These are phyloP conservation scores for Ectropis crepuscularia DNA, from an alignment of 2,888 invertebrate species.

Conservation along the genomic window DNA sequence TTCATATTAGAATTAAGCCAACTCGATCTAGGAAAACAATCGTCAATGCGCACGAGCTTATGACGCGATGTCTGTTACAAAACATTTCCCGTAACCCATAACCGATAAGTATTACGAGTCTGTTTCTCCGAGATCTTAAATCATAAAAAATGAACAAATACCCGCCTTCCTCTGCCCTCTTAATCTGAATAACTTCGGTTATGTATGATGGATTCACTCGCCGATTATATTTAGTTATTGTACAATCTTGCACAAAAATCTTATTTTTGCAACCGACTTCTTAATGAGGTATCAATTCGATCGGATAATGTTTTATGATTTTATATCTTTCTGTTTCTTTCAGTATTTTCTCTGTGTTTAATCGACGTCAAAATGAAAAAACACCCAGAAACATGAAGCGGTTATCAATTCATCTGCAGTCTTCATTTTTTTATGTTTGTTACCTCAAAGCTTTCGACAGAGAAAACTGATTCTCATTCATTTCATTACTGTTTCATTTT, in stretches of 20 bases:
- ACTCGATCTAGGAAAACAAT: not conserved
- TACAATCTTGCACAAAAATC: constrained; percentile 29
- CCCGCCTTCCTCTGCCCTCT: constrained; percentile 66
- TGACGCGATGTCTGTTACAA: constrained; percentile 15
- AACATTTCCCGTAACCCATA: constrained; percentile 29
- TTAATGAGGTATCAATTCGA: too few relatives aligned
- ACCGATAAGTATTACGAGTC: constrained; percentile 24
- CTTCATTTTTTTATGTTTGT: too few relatives aligned
- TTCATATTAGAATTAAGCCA: not conserved
- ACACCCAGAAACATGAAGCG: too few relatives aligned
- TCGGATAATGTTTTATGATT: too few relatives aligned
- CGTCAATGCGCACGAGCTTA: not conserved
- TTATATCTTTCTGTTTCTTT: too few relatives aligned
- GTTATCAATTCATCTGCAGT: too few relatives aligned
- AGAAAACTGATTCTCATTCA: too few relatives aligned
- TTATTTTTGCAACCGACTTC: not conserved
- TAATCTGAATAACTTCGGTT: constrained; percentile 61
- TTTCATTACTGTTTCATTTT: too few relatives aligned
- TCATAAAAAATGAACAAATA: constrained; percentile 54
- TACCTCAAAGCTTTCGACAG: too few relatives aligned
- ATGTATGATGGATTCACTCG: constrained; percentile 63
- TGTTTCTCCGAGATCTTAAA: constrained; percentile 45
- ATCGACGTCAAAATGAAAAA: too few relatives aligned
- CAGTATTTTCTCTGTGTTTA: too few relatives aligned
- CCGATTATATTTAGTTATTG: constrained; percentile 44